Evolutionary conservation across 2,113 vertebrate species (phyloP), one percentile per base, ranked within the genome.

Genomic region (Cephalopholis sonnerati): DNA sequence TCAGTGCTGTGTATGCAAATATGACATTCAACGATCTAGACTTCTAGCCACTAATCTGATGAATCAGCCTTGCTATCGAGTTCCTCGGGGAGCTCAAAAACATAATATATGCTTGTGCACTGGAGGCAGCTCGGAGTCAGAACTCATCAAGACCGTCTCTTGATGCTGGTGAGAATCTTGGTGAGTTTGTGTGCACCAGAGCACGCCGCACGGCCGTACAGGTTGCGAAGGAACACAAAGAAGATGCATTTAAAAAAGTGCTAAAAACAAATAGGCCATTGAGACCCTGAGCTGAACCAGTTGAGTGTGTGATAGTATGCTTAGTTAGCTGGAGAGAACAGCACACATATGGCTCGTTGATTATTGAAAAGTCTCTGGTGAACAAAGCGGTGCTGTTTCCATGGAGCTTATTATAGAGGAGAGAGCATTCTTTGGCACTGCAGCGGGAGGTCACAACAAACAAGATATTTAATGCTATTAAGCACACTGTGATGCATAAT

Each of bases 1-100:
- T 93, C 92, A 79, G 62, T 88, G 81, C 81, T 80, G 84, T 69
- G 86, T 95, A 96, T 95, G 95, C 94, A 93, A 95, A 96, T 96
- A 90, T 95, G 94, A 95, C 95, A 95, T 95, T 95, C 94, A 94
- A 74, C 81, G 27, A 88, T 90, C 77, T 79, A 78, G 87, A 87
- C 90, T 90, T 92, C 77, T 74, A 51, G 77, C 66, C 87, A 73
- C 87, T 89, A 90, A 94, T 95, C 92, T 92, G 93, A 93, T 88
- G 68, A 84, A 93, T 93, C 92, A 86, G 83, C 77, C 70, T 75
- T 63, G 79, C 89, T 63, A 67, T 81, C 69, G 41, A 82, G 84
- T 32, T 87, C 88, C 71, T 82, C 39, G 1, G 79, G 87, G 77
- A 80, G 72, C 68, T 69, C 24, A 50, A 44, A 61, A 80, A 76